Conservation (phyloP, 64 coral and sea anemone species). For the Anthopleura sola region DNA sequence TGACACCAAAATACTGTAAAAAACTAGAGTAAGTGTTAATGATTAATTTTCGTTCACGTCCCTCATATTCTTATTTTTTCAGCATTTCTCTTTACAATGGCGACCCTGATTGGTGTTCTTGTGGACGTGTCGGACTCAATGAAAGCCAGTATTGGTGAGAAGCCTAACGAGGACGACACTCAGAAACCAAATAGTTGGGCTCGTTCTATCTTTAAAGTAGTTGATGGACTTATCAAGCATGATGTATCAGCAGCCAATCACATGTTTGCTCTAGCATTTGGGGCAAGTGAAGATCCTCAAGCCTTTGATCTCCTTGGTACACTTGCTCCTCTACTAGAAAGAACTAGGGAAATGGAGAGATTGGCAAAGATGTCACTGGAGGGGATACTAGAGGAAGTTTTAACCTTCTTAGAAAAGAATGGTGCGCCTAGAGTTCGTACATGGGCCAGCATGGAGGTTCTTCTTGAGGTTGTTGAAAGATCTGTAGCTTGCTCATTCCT, state of each 20-base stretch:
- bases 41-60: too few relatives aligned
- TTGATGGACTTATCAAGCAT: conserved; percentile 37
- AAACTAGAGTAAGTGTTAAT: too few relatives aligned
- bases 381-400: background rate
- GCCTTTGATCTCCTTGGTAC: background rate
- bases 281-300: background rate
- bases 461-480: background rate
- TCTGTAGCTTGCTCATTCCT: background rate
- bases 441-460: conserved; percentile 3
- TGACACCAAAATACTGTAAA: too few relatives aligned
- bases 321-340: background rate
- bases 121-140: conserved; percentile 46
- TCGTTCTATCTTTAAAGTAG: conserved; percentile 40
- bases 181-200: conserved; percentile 10
- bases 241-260: conserved; percentile 28
- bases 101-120: conserved; percentile 32
- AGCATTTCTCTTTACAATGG: background rate
- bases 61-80: too few relatives aligned
- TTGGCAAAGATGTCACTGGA: background rate
- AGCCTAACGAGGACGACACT: background rate
- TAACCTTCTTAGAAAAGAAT: conserved; percentile 9
- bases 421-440: conserved; percentile 32
- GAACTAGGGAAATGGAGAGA: background rate
- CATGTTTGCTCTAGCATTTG: conserved; percentile 41
- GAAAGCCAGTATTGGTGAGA: background rate